Evolutionary conservation across 2,797 vertebrate genomes (phyloP), one percentile per base, ranked within the genome.

Genomic region (Jordanella pulchra): DNA sequence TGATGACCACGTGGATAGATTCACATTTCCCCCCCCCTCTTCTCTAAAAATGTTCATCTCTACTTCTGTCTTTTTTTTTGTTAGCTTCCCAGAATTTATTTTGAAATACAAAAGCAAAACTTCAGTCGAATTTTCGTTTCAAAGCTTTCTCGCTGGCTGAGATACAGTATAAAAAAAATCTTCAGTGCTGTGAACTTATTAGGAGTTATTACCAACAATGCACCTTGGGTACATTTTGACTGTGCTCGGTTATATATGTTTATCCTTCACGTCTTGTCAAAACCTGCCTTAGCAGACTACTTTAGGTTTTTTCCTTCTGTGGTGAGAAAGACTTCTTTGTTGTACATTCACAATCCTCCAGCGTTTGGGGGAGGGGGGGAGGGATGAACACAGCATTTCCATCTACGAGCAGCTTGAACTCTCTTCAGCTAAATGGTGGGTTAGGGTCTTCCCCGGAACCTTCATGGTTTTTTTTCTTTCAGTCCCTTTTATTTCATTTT

Each of bases 91-190:
- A 86, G 86, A 89, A 93, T 93, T 93, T 86, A 92, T 93, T 91
- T 93, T 91, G 87, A 93, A 92, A 91, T 91, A 93, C 83, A 93
- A 92, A 68, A 94, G 93, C 86, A 81, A 75, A 92, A 93, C 88
- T 91, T 94, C 92, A 91, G 95, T 89, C 71, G 77, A 90, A 93
- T 96, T 69, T 89, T 71, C 71, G 81, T 91, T 88, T 94, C 89
- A 91, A 95, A 95, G 94, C 94, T 94, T 94, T 96, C 94, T 96
- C 96, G 96, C 96, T 98, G 97, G 97, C 96, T 97, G 97, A 92
- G 55, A 93, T 96, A 96, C 94, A 95, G 94, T 94, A 95, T 94
- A 96, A 95, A 70, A 39, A 66, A 95, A 92, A 94, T 96, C 95
- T 95, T 94, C 94, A 95, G 95, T 96, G 93, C 93, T 94, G 92